Percentiles rank a stretch among this genome's conserved stretches.
These are phyloP conservation scores for Oenanthe oenanthe DNA, from an alignment of 2,113 vertebrate species.

Conservation along the genomic window DNA sequence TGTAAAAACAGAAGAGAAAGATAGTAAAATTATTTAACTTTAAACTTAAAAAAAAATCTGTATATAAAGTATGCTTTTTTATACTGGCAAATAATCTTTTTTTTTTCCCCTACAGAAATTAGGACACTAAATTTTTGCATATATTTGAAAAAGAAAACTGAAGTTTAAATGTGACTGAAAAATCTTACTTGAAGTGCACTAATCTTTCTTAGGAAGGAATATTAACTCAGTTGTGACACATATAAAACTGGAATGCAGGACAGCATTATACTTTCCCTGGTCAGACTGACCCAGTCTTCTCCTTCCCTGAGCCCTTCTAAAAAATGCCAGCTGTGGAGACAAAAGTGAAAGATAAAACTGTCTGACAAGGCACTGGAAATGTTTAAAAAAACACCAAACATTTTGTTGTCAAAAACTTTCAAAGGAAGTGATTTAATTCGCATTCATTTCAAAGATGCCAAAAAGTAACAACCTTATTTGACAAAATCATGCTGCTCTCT, in stretches of 20 bases:
- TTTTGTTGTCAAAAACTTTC: slow-evolving; percentile 27
- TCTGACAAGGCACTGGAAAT: neutral
- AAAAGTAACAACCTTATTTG: neutral
- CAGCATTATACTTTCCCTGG: slow-evolving; percentile 11
- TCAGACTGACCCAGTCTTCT: slow-evolving; percentile 57
- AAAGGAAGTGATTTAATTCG: slow-evolving; percentile 1
- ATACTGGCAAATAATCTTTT: neutral
- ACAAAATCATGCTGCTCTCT: slow-evolving; percentile 11
- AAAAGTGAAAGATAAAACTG: slow-evolving; percentile 41
- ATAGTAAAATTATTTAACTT: neutral
- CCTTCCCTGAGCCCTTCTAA: neutral
- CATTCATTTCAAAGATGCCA: slow-evolving; percentile 37
- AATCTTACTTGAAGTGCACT: neutral
- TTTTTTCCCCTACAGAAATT: neutral
- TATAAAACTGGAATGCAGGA: slow-evolving; percentile 11
- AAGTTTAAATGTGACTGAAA: neutral
- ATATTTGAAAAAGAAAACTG: neutral
- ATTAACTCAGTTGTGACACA: slow-evolving; percentile 16
- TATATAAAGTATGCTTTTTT: neutral
- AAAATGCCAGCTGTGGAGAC: slow-evolving; percentile 18
- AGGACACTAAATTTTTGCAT: neutral
- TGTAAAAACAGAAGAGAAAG: neutral
- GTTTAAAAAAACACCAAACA: slow-evolving; percentile 8
- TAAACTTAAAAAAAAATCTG: neutral
- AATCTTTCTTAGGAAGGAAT: neutral